A percentile compares a stretch with the other conserved stretches of the same genome.
phyloP scores from a whole-genome alignment of 2,888 invertebrate species.

The Watsonalla binaria region DNA sequence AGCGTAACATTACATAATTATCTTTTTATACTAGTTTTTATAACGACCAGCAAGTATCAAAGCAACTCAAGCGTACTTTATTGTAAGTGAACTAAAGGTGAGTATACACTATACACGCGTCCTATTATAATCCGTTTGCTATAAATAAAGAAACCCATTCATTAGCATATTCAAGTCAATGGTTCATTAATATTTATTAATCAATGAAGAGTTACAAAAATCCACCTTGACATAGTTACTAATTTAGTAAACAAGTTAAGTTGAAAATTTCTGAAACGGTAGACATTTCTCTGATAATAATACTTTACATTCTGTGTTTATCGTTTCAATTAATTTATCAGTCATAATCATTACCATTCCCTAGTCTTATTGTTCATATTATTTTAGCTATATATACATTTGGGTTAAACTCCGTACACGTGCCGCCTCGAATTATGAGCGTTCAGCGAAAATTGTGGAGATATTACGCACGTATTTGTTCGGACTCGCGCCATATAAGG shows the following conservation, averaged over 20 bases:
- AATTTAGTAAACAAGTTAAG: background rate
- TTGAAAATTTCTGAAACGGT: no score
- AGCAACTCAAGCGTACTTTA: constrained; percentile 25
- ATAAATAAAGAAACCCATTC: background rate
- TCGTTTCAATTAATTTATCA: no score
- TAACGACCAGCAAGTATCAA: constrained; percentile 35
- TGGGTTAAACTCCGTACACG: no score
- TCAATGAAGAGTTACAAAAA: constrained; percentile 4
- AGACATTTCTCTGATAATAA: no score
- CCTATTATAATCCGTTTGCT: background rate
- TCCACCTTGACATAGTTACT: constrained; percentile 1
- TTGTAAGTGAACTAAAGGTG: background rate
- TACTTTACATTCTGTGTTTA: no score
- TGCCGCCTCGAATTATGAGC: no score
- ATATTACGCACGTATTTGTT: no score
- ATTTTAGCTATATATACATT: no score
- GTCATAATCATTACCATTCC: no score
- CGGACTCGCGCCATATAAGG: no score
- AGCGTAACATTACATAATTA: constrained; percentile 37
- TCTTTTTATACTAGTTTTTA: constrained; percentile 37
- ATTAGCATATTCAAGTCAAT: background rate
- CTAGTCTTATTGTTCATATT: no score
- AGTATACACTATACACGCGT: background rate
- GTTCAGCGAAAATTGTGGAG: no score
- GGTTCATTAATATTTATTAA: background rate